These are phyloP conservation scores for Rhodophaea formosa DNA, from an alignment of 2,888 invertebrate species.

Conservation along the genomic window DNA sequence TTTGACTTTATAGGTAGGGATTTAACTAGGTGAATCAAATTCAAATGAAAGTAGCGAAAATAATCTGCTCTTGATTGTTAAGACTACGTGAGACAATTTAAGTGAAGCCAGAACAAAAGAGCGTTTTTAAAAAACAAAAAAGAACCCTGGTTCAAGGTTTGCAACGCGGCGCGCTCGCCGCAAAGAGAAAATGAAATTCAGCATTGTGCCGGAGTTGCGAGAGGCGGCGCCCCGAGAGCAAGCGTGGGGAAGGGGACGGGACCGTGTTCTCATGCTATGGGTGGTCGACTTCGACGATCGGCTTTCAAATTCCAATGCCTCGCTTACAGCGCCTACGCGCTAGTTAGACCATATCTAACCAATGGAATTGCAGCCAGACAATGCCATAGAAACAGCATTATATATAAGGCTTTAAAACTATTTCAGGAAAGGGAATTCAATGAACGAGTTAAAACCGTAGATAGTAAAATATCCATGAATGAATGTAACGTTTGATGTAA, in stretches of 20 bases:
- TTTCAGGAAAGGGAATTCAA: constrained; percentile 14
- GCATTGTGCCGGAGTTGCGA: constrained; percentile 74
- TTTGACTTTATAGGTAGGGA: not conserved
- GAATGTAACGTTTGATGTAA: constrained; percentile 49
- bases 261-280: constrained; percentile 78
- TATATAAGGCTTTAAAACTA: constrained; percentile 14
- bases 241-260: constrained; percentile 76
- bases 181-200: constrained; percentile 76
- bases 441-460: constrained; percentile 23
- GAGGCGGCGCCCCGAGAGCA: constrained; percentile 63
- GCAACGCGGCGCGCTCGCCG: constrained; percentile 47
- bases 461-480: constrained; percentile 50
- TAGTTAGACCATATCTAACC: constrained; percentile 44
- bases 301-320: constrained; percentile 80
- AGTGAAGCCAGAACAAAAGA: constrained; percentile 13
- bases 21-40: not conserved
- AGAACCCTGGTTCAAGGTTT: constrained; percentile 37
- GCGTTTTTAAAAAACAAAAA: constrained; percentile 27
- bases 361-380: constrained; percentile 25
- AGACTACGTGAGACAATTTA: constrained; percentile 3
- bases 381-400: constrained; percentile 14
- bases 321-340: constrained; percentile 76
- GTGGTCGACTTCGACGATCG: constrained; percentile 70
- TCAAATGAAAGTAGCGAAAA: not conserved
- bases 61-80: not conserved